Evolutionary conservation across 2,888 invertebrate species (phyloP), one percentile per base, ranked within the genome.

Genomic region (Entomobrya multifasciata): DNA sequence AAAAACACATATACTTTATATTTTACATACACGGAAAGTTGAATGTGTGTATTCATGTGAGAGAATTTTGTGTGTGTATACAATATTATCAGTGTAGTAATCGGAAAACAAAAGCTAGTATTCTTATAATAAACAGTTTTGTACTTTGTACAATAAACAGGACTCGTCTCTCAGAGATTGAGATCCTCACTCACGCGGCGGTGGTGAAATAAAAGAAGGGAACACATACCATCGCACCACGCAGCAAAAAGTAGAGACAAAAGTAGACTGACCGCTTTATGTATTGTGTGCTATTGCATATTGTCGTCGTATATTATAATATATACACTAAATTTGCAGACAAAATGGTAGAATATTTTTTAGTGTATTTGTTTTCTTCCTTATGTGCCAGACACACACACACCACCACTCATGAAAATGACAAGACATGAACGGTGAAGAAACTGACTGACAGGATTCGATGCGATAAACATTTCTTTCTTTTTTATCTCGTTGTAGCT

Each of bases 351-450:
- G 30, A 15, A 49, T 17, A 25, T 49, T 3, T 72, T 22, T 27
- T 11, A 44, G 41, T 20, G 4, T 55, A 30, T 36, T 57, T 57
- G 57, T 76, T 55, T 76, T n/a, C n/a, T 74, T 30, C 30, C 20
- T 52, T 52, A 0, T 62, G 60, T 47, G 55, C 6, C 52, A 52
- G 72, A 52, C 72, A 52, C 72, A 74, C 30, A 65, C 4, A 15
- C 11, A n/a, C 20, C 36, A 44, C 44, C 60, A 62, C 60, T 78
- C 78, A 57, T 44, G 78, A 41, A 27, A 62, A 78, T 47, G 62
- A 47, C 62, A 62, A 78, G 62, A 62, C 78, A 62, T 62, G 76
- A 55, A 36, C 30, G n/a, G 27, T n/a, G 25, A 36, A 65, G 17
- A 65, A n/a, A n/a, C n/a, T n/a, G n/a, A 65, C 65, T 65, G 65